These are phyloP conservation scores for Lymantria monacha DNA, from an alignment of 2,888 invertebrate genomes.

Conservation along the genomic window DNA sequence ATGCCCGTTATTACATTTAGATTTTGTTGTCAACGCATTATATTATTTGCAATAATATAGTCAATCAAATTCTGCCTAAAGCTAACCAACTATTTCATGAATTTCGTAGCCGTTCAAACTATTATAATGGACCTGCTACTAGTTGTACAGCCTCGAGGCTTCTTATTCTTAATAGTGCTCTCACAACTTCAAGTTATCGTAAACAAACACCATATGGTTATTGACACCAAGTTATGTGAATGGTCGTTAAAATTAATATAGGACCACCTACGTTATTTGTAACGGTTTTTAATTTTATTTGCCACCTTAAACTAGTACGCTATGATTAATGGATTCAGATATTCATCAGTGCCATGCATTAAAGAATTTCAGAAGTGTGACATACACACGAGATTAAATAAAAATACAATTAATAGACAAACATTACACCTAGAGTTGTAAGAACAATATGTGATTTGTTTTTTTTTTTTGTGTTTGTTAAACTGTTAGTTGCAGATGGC, in stretches of 20 bases:
- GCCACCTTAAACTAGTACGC: background rate
- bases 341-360: too few species aligned
- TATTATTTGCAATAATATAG: background rate
- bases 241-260: constrained; percentile 7
- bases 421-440: too few species aligned
- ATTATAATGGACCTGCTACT: constrained; percentile 13
- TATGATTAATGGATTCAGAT: too few species aligned
- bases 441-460: too few species aligned
- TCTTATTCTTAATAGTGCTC: constrained; percentile 4
- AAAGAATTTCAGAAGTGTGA: too few species aligned
- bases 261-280: constrained; percentile 1
- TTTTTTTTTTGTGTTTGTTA: too few species aligned
- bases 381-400: too few species aligned
- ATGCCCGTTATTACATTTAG: background rate
- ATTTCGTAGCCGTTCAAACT: background rate
- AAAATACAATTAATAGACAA: too few species aligned
- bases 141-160: constrained; percentile 1
- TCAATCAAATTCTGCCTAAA: constrained; percentile 1
- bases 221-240: constrained; percentile 4
- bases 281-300: constrained; percentile 2
- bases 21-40: too few species aligned
- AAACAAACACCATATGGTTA: constrained; percentile 5
- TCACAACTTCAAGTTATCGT: constrained; percentile 1
- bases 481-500: too few species aligned
- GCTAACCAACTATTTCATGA: background rate